phyloP scores from a whole-genome alignment of 2,113 vertebrate species.

The Eublepharis macularius region DNA sequence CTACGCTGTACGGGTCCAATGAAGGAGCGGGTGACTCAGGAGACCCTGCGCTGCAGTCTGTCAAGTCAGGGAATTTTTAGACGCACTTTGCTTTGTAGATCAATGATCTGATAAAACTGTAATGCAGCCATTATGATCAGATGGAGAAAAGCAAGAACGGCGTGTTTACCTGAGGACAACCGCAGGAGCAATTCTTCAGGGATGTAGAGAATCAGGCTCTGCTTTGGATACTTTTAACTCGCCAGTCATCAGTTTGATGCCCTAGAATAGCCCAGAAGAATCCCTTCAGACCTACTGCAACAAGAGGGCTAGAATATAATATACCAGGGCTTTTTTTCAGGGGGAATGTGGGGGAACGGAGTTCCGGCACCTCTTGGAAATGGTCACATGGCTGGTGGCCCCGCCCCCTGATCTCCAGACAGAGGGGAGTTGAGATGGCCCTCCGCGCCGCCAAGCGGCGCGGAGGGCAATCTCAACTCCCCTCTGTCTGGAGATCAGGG shows the following conservation, averaged over 20 bases:
- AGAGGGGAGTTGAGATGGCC: too few species aligned
- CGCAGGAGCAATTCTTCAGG: constrained; percentile 34
- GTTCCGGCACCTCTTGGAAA: too few species aligned
- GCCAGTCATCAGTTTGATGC: constrained; percentile 38
- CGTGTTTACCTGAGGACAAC: constrained; percentile 46
- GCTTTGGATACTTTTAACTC: constrained; percentile 56
- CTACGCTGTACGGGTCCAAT: constrained; percentile 47
- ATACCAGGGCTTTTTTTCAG: too few species aligned
- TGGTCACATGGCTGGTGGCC: too few species aligned
- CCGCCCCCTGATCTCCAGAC: too few species aligned
- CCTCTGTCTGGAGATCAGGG: too few species aligned
- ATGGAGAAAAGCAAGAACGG: constrained; percentile 57
- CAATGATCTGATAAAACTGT: constrained; percentile 64
- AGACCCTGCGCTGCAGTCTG: constrained; percentile 53
- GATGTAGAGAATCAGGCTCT: constrained; percentile 42
- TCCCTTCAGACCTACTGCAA: constrained; percentile 63
- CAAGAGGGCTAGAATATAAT: constrained; percentile 6
- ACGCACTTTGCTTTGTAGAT: constrained; percentile 64
- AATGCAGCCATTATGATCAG: constrained; percentile 57
- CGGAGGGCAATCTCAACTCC: too few species aligned
- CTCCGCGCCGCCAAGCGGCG: too few species aligned
- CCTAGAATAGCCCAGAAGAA: constrained; percentile 60
- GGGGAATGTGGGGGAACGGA: too few species aligned
- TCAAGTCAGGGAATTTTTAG: constrained; percentile 66
- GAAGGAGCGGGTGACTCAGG: constrained; percentile 38